Percentiles rank a stretch among this genome's conserved stretches.
phyloP scores from a whole-genome alignment of 2,113 vertebrate species.

The Ophiodon elongatus region DNA sequence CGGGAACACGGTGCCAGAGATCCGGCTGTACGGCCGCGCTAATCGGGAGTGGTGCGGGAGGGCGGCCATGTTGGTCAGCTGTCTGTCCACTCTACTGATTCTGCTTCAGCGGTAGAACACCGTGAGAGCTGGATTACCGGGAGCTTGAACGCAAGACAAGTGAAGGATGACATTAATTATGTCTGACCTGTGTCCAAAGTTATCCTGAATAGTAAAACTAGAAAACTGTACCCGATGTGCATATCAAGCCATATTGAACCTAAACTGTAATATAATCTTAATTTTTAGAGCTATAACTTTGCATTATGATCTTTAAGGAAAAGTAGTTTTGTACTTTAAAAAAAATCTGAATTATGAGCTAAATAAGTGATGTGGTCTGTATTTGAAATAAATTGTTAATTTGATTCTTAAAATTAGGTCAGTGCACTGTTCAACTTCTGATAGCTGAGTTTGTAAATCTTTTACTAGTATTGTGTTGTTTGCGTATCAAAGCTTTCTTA shows the following conservation, averaged over 20 bases:
- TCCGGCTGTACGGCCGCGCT: slow-evolving; percentile 72
- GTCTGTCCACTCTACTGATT: slow-evolving; percentile 56
- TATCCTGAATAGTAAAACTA: slow-evolving; percentile 6
- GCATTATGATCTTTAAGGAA: slow-evolving; percentile 10
- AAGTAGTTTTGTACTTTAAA: slow-evolving; percentile 53
- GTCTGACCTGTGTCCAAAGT: neutral
- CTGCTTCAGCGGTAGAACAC: slow-evolving; percentile 63
- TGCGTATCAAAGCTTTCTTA: neutral
- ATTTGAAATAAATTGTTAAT: slow-evolving; percentile 65
- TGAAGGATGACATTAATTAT: slow-evolving; percentile 31
- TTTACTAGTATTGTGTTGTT: neutral
- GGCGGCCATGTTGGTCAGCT: slow-evolving; percentile 45
- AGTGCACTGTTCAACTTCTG: slow-evolving; percentile 26
- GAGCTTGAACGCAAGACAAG: slow-evolving; percentile 5
- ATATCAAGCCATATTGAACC: slow-evolving; percentile 61
- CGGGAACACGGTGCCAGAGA: slow-evolving; percentile 41
- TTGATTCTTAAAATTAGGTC: slow-evolving; percentile 39
- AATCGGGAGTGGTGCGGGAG: slow-evolving; percentile 38
- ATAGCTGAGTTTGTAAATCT: neutral
- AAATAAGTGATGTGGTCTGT: slow-evolving; percentile 47
- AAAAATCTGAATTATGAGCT: slow-evolving; percentile 36
- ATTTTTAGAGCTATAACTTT: slow-evolving; percentile 17
- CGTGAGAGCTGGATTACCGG: neutral
- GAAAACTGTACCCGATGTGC: slow-evolving; percentile 24
- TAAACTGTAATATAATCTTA: slow-evolving; percentile 25